These are phyloP conservation scores for Rhamphomyia laevipes DNA, from an alignment of 2,888 invertebrate species.

Conservation along the genomic window DNA sequence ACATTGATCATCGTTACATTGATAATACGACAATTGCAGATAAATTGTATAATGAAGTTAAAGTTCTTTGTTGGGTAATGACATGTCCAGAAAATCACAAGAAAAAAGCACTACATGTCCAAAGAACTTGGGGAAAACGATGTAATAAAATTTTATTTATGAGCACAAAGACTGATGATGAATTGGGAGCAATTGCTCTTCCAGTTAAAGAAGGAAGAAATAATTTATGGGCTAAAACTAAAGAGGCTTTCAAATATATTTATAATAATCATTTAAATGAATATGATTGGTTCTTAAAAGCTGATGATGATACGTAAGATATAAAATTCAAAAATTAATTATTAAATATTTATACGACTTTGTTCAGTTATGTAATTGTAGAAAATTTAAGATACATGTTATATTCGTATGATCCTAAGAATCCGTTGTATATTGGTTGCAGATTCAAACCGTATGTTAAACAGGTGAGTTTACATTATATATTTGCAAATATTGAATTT, in stretches of 20 bases:
- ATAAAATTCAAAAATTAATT: no score
- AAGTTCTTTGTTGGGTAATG: conserved; percentile 89
- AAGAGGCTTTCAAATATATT: conserved; percentile 77
- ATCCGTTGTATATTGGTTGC: conserved; percentile 77
- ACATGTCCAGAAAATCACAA: conserved; percentile 79
- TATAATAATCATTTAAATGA: conserved; percentile 70
- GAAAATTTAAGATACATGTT: conserved; percentile 86
- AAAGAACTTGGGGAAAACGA: conserved; percentile 84
- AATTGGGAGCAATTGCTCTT: conserved; percentile 66
- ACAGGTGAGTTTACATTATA: conserved; percentile 25
- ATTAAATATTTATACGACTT: no score
- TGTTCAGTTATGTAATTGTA: conserved; percentile 71
- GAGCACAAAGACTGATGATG: conserved; percentile 58
- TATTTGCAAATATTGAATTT: no score
- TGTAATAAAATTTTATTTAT: conserved; percentile 78
- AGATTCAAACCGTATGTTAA: conserved; percentile 41
- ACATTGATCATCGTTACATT: conserved; percentile 46
- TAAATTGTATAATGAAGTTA: conserved; percentile 54
- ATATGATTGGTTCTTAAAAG: conserved; percentile 95
- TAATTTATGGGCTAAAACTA: conserved; percentile 90
- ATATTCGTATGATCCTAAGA: conserved; percentile 50
- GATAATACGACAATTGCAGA: conserved; percentile 39
- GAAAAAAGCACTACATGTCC: conserved; percentile 80
- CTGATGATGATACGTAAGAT: conserved; percentile 95
- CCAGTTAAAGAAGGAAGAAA: conserved; percentile 74